Conservation (phyloP, 2,797 vertebrate species). For the Pteronotus mesoamericanus region DNA sequence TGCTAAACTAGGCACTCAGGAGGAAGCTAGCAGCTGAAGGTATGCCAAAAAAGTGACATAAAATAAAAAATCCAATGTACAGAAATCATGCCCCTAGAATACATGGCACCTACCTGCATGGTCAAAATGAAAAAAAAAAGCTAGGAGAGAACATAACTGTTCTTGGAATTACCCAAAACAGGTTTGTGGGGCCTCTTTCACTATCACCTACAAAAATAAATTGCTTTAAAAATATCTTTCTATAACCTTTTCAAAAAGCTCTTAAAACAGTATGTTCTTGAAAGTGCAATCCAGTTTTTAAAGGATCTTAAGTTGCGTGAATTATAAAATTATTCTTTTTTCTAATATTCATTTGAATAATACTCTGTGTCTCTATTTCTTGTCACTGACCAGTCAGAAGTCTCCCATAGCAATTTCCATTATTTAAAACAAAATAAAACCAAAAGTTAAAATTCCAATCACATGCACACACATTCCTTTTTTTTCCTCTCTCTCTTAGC, state of each 20-base stretch:
- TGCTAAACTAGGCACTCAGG: constrained; percentile 5
- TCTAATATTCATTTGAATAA: neutral
- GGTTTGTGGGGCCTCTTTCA: neutral
- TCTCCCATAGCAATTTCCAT: neutral
- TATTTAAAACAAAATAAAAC: neutral
- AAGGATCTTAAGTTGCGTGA: neutral
- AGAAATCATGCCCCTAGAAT: neutral
- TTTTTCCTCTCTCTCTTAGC: neutral
- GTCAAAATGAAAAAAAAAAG: neutral
- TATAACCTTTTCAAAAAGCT: neutral
- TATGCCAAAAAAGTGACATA: neutral
- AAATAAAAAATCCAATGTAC: neutral
- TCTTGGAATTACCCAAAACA: neutral
- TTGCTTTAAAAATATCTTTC: neutral
- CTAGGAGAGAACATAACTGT: neutral
- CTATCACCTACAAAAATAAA: neutral
- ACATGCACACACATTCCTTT: neutral
- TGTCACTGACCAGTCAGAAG: neutral
- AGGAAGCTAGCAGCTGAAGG: neutral
- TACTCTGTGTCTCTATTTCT: neutral
- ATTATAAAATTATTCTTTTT: neutral
- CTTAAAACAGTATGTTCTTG: neutral
- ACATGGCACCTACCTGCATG: neutral
- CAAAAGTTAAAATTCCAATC: neutral
- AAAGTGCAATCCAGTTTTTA: neutral